Base-by-base conservation (phyloP, 2,888 invertebrate species). In the Cinara cedri region DNA sequence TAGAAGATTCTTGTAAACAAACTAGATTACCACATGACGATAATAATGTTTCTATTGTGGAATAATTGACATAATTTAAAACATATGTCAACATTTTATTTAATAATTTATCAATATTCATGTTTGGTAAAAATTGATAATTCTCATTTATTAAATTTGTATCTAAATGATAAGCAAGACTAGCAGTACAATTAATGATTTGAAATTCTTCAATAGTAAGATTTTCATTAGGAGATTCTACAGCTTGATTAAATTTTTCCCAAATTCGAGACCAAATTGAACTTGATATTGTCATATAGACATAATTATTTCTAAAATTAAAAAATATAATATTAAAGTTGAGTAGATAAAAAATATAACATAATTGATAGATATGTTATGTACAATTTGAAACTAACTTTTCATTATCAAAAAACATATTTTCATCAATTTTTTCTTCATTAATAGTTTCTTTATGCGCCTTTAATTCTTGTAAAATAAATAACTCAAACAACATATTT, bases 401-500 rank as follows among this genome's bases (percentile, higher is more conserved):
- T 62, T 76, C 57, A 68, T 21, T 16, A 6, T 16, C 57, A 68
- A 68, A 68, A 34, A 57, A 75, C 13, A 55, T 14, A 10, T 76
- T 66, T 26, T 55, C 66, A 57, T 57, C 19, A 46, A 57, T 14
- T 14, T 24, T 54, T 46, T 75, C 44, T 55, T 75, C 14, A n/a
- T 44, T 14, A 13, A n/a, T 24, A 1, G 19, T 68, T 66, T 57
- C 34, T 16, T 55, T 68, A 68, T 34, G 57, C 8, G n/a, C 16
- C 51, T 51, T 60, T 70, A 78, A 13, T 42, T 78, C 78, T 78
- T 51, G 49, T 49, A 60, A 62, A 78, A 78, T 78, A 60, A 70
- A 78, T 62, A 34, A 70, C 42, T 78, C 78, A 49, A 70, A 60
- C 16, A 78, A 26, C 6, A 60, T 60, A 60, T 49, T 60, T 21